Evolutionary conservation across 1,140 invertebrate species (phyloP), one percentile per base, ranked within the genome.

Genomic region (Tetramorium alpestre): DNA sequence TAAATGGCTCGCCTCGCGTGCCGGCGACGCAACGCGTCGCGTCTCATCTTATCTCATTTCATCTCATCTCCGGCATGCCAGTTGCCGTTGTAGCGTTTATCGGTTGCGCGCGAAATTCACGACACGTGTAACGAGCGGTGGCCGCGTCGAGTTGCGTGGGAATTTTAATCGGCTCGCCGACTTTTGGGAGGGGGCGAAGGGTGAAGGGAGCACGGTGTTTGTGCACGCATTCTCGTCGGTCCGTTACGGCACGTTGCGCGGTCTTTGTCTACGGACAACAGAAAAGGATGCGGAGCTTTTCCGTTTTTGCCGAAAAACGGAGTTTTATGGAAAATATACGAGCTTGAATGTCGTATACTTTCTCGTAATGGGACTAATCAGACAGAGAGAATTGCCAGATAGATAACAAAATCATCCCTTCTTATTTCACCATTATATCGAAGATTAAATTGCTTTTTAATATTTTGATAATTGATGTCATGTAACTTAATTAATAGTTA

Each of bases 1-100:
- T 92, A 92, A 92, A 92, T 92, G 88, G 90, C 90, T 89, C 72
- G 64, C 2, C 56, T 67, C 41, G 51, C 47, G 11, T 56, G 49
- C 77, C 64, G 67, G 28, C 18, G 51, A 3, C 51, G 80, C 25
- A 16, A 56, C 2, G 38, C 38, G 3, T 88, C 44, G 56, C 80
- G 38, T 47, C 33, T 3, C 33, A 4, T 33, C 33, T 3, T 1
- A 1, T 28, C 28, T 28, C 28, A 1, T 28, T 1, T 28, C 33
- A 4, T 33, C 33, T 3, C 33, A 4, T 33, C 33, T 33, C 33
- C 33, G 33, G 33, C 33, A 33, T 3, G 33, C 33, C 33, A 33
- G 33, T 33, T 33, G 33, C 28, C n/a, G 7, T 3, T 33, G 11
- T n/a, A 22, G 11, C 16, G 44, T 44, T 56, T 5, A 41, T n/a